Evolutionary conservation across 1,140 invertebrate species (phyloP).

Genomic region (Bradysia coprophila): DNA sequence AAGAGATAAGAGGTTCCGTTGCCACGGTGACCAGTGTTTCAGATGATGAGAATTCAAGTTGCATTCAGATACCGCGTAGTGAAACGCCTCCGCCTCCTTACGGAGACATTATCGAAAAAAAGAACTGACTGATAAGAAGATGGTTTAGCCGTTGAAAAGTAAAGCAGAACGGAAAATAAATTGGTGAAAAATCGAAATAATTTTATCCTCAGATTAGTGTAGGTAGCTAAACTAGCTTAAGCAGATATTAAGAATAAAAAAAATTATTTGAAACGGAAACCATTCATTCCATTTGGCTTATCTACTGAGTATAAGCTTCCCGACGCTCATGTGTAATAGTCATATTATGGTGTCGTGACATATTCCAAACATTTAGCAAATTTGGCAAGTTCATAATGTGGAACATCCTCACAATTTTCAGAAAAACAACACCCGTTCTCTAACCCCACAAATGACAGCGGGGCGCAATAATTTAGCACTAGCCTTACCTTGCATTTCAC

Average conservation of each 20-base stretch:
- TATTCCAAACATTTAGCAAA: too few relatives aligned
- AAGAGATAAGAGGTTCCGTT: slow-evolving; percentile 5
- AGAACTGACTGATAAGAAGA: neutral
- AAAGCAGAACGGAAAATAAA: neutral
- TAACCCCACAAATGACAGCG: neutral
- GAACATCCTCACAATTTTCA: too few relatives aligned
- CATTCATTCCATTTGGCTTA: too few relatives aligned
- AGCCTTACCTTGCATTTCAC: slow-evolving; percentile 6
- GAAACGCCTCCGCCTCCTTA: slow-evolving; percentile 19
- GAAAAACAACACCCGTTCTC: too few relatives aligned
- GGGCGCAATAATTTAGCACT: neutral
- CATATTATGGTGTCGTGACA: too few relatives aligned
- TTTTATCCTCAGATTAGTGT: neutral
- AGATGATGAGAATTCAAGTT: neutral
- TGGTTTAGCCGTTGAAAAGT: neutral
- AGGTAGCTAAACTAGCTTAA: neutral
- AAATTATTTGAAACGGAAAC: too few relatives aligned
- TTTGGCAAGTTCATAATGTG: too few relatives aligned
- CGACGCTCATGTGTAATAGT: too few relatives aligned
- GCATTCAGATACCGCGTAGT: slow-evolving; percentile 8
- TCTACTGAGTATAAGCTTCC: too few relatives aligned
- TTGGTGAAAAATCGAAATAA: neutral
- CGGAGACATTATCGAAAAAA: slow-evolving; percentile 10
- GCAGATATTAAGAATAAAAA: slow-evolving; percentile 2
- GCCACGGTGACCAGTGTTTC: neutral